phyloP scores from a whole-genome alignment of 2,113 vertebrate species.

The Silurus glanis region DNA sequence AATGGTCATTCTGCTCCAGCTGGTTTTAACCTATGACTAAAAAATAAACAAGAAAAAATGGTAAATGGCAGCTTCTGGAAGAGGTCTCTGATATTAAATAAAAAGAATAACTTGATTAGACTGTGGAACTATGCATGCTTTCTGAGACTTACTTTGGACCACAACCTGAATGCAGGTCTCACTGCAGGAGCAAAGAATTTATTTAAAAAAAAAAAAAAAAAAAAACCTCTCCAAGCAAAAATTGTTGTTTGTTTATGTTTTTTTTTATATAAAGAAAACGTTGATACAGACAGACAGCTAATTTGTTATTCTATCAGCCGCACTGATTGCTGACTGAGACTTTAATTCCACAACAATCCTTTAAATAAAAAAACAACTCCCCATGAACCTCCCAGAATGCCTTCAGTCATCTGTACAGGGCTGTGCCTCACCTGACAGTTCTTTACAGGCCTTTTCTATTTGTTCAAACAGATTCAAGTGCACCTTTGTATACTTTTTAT shows the following conservation, averaged over 20 bases:
- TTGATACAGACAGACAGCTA: background rate
- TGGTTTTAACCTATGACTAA: background rate
- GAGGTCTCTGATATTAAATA: background rate
- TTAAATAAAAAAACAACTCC: background rate
- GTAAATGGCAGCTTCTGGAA: background rate
- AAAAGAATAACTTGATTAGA: background rate
- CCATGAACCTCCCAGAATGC: background rate
- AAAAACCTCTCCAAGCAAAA: background rate
- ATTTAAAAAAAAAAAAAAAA: background rate
- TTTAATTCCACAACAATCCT: constrained; percentile 14
- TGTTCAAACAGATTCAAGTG: constrained; percentile 33
- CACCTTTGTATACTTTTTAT: constrained; percentile 44
- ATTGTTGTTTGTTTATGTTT: background rate
- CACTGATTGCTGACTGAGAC: constrained; percentile 7
- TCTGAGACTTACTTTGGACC: background rate
- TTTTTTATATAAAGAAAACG: background rate
- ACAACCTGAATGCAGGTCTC: background rate
- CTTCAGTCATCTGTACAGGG: constrained; percentile 9
- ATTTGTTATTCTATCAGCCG: background rate
- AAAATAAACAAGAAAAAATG: background rate
- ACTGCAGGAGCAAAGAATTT: background rate
- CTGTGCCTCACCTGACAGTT: background rate
- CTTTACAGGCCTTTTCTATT: constrained; percentile 11
- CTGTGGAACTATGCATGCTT: background rate
- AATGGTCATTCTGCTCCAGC: background rate